These are phyloP conservation scores for Drosophila mettleri DNA, from an alignment of 2,888 invertebrate species.

Conservation along the genomic window DNA sequence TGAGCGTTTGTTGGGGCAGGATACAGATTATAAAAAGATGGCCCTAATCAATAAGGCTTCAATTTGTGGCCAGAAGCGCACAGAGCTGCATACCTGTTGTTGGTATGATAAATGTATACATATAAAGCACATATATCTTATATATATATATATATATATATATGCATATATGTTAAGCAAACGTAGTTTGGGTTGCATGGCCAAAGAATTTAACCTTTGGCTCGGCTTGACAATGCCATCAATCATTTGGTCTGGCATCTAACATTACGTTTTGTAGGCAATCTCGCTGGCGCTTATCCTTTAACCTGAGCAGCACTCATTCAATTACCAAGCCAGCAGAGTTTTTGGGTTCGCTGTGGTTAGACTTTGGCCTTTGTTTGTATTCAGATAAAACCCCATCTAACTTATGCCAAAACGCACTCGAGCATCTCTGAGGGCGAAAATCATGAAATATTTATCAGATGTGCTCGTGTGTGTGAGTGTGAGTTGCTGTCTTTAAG, in stretches of 20 bases:
- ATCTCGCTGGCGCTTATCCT: slow-evolving; percentile 65
- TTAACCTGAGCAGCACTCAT: slow-evolving; percentile 47
- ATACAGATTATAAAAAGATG: slow-evolving; percentile 4
- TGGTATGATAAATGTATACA: slow-evolving; percentile 46
- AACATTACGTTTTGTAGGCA: slow-evolving; percentile 69
- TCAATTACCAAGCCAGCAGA: slow-evolving; percentile 64
- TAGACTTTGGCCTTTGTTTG: slow-evolving; percentile 42
- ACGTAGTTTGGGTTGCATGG: slow-evolving; percentile 19
- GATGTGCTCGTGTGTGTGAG: slow-evolving; percentile 43
- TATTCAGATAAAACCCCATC: slow-evolving; percentile 47
- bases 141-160: slow-evolving; percentile 41
- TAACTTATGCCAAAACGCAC: slow-evolving; percentile 71
- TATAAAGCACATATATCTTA: slow-evolving; percentile 13
- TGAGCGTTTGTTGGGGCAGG: background rate
- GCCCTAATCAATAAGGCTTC: slow-evolving; percentile 31
- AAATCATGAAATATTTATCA: slow-evolving; percentile 74
- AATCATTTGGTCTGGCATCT: slow-evolving; percentile 54
- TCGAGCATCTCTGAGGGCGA: slow-evolving; percentile 58
- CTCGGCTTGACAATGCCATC: slow-evolving; percentile 45
- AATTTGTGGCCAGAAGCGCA: slow-evolving; percentile 27
- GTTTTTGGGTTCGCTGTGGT: slow-evolving; percentile 5
- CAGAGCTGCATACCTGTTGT: slow-evolving; percentile 57
- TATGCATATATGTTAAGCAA: slow-evolving; percentile 36
- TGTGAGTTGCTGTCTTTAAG: slow-evolving; percentile 52
- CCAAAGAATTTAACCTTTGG: slow-evolving; percentile 69